Conservation (phyloP, 35 echinoderm and acorn worm genomes). For the Heliocidaris erythrogramma region DNA sequence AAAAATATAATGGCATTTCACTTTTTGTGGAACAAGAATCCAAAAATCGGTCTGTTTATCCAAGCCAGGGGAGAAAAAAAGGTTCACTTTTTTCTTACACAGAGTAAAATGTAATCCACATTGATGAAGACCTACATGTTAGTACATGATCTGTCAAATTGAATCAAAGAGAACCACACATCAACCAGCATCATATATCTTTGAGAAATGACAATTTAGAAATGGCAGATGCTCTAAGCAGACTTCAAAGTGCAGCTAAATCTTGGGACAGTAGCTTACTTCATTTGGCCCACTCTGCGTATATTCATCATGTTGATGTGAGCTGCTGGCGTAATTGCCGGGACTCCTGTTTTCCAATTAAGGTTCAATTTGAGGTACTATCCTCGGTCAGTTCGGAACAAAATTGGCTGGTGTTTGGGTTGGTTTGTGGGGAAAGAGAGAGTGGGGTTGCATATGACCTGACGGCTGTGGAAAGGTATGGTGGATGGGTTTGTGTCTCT, state of each 20-base stretch:
- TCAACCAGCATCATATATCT: not conserved
- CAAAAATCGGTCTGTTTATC: not conserved
- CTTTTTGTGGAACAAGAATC: not conserved
- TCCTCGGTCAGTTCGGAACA: not conserved
- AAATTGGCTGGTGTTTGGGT: not conserved
- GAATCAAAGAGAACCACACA: not conserved
- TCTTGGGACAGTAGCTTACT: not conserved
- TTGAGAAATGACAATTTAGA: constrained; percentile 12
- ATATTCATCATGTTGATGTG: not conserved
- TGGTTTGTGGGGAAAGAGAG: not conserved
- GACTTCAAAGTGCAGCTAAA: not conserved
- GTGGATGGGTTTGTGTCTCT: constrained; percentile 11
- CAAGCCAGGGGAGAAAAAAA: not conserved
- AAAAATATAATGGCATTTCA: not conserved
- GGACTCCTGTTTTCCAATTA: constrained; percentile 21
- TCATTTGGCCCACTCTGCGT: not conserved
- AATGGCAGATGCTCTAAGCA: not conserved
- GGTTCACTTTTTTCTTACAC: not conserved
- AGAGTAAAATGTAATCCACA: not conserved
- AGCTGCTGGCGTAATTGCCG: not conserved
- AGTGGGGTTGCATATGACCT: constrained; percentile 1
- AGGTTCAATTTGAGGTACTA: constrained; percentile 33
- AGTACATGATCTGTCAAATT: not conserved
- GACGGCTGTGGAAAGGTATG: not conserved
- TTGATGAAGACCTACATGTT: constrained; percentile 2